phyloP scores from a whole-genome alignment of 2,797 vertebrate species.

The Sciurus carolinensis region DNA sequence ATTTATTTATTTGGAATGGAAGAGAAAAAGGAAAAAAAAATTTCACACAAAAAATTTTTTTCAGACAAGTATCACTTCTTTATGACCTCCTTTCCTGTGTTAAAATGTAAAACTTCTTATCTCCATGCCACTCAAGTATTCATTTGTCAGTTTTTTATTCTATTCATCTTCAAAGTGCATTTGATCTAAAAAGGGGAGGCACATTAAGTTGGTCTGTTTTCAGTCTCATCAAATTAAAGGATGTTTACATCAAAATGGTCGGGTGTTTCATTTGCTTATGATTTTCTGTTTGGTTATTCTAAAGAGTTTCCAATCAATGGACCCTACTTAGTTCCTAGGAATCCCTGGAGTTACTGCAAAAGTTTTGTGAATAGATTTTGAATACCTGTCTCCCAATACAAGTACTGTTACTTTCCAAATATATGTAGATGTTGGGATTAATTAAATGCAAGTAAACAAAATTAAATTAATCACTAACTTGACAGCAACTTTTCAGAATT shows the following conservation, averaged over 20 bases:
- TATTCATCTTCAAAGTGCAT: constrained; percentile 37
- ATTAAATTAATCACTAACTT: constrained; percentile 40
- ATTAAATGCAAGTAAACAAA: constrained; percentile 60
- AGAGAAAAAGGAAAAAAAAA: neutral
- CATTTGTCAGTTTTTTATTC: constrained; percentile 15
- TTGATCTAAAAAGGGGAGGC: constrained; percentile 6
- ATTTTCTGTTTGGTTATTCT: constrained; percentile 52
- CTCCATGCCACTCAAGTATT: constrained; percentile 7
- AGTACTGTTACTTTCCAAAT: constrained; percentile 13
- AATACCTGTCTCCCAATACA: neutral
- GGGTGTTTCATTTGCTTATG: constrained; percentile 16
- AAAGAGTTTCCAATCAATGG: neutral
- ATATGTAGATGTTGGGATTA: constrained; percentile 39
- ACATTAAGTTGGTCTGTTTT: constrained; percentile 5
- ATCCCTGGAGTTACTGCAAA: constrained; percentile 19
- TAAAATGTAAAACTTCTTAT: constrained; percentile 57
- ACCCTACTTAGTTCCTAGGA: constrained; percentile 21
- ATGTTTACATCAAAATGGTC: neutral
- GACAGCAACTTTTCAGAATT: constrained; percentile 2
- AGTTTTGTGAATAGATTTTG: constrained; percentile 26
- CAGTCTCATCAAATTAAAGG: constrained; percentile 30
- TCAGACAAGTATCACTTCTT: constrained; percentile 18
- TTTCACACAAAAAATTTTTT: no score
- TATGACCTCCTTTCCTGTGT: constrained; percentile 18
- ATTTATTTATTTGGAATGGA: neutral